phyloP scores from a whole-genome alignment of 2,888 invertebrate genomes.

The Dioctria linearis region DNA sequence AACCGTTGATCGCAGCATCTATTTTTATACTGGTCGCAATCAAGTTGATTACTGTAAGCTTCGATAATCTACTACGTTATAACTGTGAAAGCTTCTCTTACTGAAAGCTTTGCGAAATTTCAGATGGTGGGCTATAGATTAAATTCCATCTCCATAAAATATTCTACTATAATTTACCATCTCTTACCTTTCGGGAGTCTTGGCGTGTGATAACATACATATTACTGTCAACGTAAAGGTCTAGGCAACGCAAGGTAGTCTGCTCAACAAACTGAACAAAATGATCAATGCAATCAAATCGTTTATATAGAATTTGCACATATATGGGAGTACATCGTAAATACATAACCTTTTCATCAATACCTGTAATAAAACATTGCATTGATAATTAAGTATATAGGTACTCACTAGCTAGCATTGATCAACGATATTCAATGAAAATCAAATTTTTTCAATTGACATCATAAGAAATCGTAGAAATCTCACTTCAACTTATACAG shows the following conservation, averaged over 20 bases:
- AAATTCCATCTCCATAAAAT: slow-evolving; percentile 22
- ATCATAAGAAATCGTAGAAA: no score
- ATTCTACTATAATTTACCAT: slow-evolving; percentile 15
- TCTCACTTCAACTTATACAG: no score
- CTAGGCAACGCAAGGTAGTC: neutral
- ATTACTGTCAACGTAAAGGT: neutral
- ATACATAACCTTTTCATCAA: no score
- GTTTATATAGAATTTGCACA: no score
- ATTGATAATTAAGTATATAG: no score
- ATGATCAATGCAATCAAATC: no score
- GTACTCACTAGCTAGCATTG: no score
- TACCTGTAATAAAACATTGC: no score
- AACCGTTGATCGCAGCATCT: slow-evolving; percentile 54
- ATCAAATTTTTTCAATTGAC: no score
- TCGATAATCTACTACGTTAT: slow-evolving; percentile 23
- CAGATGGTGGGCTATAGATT: slow-evolving; percentile 38
- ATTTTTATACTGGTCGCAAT: slow-evolving; percentile 47
- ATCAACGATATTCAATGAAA: no score
- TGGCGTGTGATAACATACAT: neutral
- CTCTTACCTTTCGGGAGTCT: neutral
- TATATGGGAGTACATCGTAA: no score
- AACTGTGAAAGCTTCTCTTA: slow-evolving; percentile 21
- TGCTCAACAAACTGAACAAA: no score
- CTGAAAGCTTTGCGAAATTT: slow-evolving; percentile 38
- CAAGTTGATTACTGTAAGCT: slow-evolving; percentile 16